Evolutionary conservation across 23 tunicate species (phyloP).

Genomic region (Halocynthia roretzi): DNA sequence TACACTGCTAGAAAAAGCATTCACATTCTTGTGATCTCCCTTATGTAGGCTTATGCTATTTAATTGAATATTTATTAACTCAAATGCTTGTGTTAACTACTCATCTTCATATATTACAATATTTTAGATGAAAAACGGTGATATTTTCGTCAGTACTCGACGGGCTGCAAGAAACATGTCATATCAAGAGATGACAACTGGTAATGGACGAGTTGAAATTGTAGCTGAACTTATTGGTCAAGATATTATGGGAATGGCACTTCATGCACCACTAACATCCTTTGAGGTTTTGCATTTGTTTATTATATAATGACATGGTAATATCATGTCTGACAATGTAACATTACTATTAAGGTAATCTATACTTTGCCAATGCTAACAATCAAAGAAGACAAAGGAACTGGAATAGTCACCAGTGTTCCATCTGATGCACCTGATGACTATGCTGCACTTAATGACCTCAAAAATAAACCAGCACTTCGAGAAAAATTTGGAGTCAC

Average conservation of each 20-base stretch:
- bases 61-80: neutral
- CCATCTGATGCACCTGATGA: conserved; percentile 99
- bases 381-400: conserved; percentile 99
- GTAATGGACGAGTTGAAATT: conserved; percentile 49
- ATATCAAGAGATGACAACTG: conserved; percentile 75
- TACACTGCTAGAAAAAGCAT: neutral
- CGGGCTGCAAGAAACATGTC: conserved; percentile 95
- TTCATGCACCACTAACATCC: conserved; percentile 84
- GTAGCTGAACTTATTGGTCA: conserved; percentile 76
- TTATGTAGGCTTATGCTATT: neutral
- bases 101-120: no score
- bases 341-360: conserved; percentile 37
- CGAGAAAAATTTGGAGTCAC: conserved; percentile 70
- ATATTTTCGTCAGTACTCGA: conserved; percentile 66
- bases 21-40: neutral
- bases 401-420: conserved; percentile 95
- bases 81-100: neutral
- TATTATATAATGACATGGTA: neutral
- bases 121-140: conserved; percentile 77
- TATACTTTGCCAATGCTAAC: conserved; percentile 98
- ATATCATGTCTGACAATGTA: neutral
- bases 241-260: conserved; percentile 82
- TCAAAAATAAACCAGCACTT: conserved; percentile 75
- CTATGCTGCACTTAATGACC: conserved; percentile 91
- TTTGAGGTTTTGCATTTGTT: conserved; percentile 36